A percentile compares a stretch with the other conserved stretches of the same genome.
These are phyloP conservation scores for Scolanthus callimorphus DNA, from an alignment of 92 coral and sea anemone species.

Conservation along the genomic window DNA sequence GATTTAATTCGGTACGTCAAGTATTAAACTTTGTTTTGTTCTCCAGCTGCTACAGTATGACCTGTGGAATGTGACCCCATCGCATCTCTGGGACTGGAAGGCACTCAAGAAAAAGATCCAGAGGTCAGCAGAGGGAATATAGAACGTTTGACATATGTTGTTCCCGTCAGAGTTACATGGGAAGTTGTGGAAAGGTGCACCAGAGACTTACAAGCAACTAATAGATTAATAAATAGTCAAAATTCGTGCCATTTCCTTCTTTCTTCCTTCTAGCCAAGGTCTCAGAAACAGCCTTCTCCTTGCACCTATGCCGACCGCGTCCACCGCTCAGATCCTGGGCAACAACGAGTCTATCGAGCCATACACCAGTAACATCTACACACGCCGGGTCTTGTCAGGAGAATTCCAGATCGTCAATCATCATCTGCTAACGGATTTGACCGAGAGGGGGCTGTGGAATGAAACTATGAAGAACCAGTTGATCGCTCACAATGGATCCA, in stretches of 20 bases:
- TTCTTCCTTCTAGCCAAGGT: no score
- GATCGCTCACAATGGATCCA: slow-evolving; percentile 83
- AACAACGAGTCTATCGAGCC: slow-evolving; percentile 98
- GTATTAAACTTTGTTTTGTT: no score
- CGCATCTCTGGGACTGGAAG: slow-evolving; percentile 94
- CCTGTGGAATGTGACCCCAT: slow-evolving; percentile 89
- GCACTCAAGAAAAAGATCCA: slow-evolving; percentile 84
- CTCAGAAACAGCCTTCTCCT: slow-evolving; percentile 90
- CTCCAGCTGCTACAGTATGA: slow-evolving; percentile 80
- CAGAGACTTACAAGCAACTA: no score
- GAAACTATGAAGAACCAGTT: slow-evolving; percentile 82
- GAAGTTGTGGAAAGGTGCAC: no score
- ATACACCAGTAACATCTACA: slow-evolving; percentile 93
- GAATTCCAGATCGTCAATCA: slow-evolving; percentile 98
- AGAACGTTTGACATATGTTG: no score
- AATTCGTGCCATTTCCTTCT: no score
- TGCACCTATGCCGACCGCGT: slow-evolving; percentile 99
- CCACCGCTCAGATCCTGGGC: slow-evolving; percentile 98
- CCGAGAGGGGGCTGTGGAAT: slow-evolving; percentile 80
- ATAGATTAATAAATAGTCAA: no score
- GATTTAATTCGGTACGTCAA: no score
- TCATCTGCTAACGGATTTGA: slow-evolving; percentile 82
- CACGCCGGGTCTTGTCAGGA: slow-evolving; percentile 92
- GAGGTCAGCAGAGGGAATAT: no score
- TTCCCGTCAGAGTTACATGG: no score